These are phyloP conservation scores for Mystacides longicornis DNA, from an alignment of 2,888 invertebrate genomes.

Conservation along the genomic window DNA sequence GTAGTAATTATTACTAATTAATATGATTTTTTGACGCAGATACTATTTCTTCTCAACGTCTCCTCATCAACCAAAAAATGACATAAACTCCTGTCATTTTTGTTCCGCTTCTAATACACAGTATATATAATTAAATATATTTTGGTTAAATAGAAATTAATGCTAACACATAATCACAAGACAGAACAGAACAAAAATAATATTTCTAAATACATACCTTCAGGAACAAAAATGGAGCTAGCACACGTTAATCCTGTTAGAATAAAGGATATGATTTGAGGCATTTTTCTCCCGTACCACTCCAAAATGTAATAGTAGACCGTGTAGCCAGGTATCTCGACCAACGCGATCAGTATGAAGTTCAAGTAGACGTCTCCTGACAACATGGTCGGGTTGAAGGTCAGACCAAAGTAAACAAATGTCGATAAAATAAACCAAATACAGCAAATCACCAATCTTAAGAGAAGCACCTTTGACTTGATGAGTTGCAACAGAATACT, in stretches of 20 bases:
- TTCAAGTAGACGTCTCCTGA: constrained; percentile 68
- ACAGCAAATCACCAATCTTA: constrained; percentile 57
- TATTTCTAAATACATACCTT: constrained; percentile 26
- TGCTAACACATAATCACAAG: too few relatives aligned
- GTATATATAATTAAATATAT: too few relatives aligned
- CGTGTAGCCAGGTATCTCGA: constrained; percentile 66
- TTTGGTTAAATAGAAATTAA: too few relatives aligned
- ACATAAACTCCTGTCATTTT: too few relatives aligned
- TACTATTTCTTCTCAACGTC: too few relatives aligned
- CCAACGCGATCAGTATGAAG: constrained; percentile 57
- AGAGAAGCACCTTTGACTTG: constrained; percentile 44
- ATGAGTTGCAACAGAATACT: constrained; percentile 36
- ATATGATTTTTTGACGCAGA: too few relatives aligned
- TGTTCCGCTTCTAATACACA: too few relatives aligned
- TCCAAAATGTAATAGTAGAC: constrained; percentile 55
- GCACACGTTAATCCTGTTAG: constrained; percentile 48
- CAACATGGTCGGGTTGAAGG: constrained; percentile 65
- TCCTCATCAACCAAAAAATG: too few relatives aligned
- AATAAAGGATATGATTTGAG: constrained; percentile 31
- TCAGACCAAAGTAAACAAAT: constrained; percentile 73
- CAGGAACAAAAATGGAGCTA: constrained; percentile 45
- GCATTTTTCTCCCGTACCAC: constrained; percentile 47
- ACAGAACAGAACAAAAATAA: too few relatives aligned
- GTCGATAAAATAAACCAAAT: constrained; percentile 70
- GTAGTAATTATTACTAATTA: too few relatives aligned